Evolutionary conservation across 2,888 invertebrate genomes (phyloP).

Genomic region (Ophion slaviceki): DNA sequence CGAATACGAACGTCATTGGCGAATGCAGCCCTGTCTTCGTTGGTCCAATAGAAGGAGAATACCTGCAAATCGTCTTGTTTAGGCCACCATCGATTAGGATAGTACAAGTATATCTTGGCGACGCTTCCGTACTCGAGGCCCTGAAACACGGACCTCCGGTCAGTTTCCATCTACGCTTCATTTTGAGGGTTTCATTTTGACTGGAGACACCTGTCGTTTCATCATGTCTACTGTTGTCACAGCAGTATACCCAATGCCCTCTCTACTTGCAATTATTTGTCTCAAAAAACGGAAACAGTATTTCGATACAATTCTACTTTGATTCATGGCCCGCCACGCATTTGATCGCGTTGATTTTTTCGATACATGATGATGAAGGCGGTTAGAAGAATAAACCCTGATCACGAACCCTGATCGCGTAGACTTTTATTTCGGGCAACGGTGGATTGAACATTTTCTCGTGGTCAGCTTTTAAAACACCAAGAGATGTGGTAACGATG

Average conservation of each 20-base stretch:
- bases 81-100: conserved; percentile 81
- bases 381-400: neutral
- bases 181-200: neutral
- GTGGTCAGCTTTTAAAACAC: conserved; percentile 87
- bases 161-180: neutral
- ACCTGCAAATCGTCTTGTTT: conserved; percentile 10
- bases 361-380: neutral
- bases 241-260: too few relatives aligned
- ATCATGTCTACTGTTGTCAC: too few relatives aligned
- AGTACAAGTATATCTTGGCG: conserved; percentile 88
- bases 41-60: conserved; percentile 40
- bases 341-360: neutral
- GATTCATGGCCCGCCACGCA: too few relatives aligned
- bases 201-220: too few relatives aligned
- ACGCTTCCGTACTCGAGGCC: conserved; percentile 88
- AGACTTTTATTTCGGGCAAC: conserved; percentile 85
- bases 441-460: conserved; percentile 85
- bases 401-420: conserved; percentile 83
- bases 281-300: too few relatives aligned
- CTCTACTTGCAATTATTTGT: too few relatives aligned
- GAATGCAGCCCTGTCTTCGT: conserved; percentile 30
- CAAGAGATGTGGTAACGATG: conserved; percentile 89
- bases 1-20: conserved; percentile 47
- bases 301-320: neutral
- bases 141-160: conserved; percentile 29